These are phyloP conservation scores for Larimichthys crocea DNA, from an alignment of 2,113 vertebrate species.

Conservation along the genomic window DNA sequence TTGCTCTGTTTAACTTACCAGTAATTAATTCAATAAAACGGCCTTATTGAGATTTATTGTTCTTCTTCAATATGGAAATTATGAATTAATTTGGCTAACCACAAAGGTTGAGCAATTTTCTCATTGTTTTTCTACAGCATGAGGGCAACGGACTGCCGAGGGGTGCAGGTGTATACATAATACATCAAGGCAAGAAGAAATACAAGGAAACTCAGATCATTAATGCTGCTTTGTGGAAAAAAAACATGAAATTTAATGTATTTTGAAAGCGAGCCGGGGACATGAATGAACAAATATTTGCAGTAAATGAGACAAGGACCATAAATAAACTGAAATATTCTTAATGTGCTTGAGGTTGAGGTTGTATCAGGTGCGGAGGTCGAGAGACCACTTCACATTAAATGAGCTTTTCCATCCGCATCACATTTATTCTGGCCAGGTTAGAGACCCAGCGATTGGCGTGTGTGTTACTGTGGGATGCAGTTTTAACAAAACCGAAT, in stretches of 20 bases:
- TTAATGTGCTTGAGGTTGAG: slow-evolving; percentile 6
- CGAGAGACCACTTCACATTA: slow-evolving; percentile 40
- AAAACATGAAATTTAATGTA: slow-evolving; percentile 42
- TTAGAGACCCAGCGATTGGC: slow-evolving; percentile 71
- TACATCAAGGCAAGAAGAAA: slow-evolving; percentile 57
- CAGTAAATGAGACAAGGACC: slow-evolving; percentile 6
- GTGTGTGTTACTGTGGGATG: slow-evolving; percentile 63
- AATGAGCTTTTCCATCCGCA: slow-evolving; percentile 77
- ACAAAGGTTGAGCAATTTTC: slow-evolving; percentile 39
- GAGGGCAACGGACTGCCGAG: slow-evolving; percentile 19
- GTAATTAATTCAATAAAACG: slow-evolving; percentile 8
- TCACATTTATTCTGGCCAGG: slow-evolving; percentile 71
- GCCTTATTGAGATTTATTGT: not conserved
- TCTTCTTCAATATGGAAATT: slow-evolving; percentile 4
- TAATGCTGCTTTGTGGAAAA: slow-evolving; percentile 48
- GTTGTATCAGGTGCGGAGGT: slow-evolving; percentile 2
- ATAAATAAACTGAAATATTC: slow-evolving; percentile 50
- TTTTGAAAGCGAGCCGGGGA: slow-evolving; percentile 5
- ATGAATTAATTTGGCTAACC: not conserved
- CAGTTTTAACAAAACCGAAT: slow-evolving; percentile 70
- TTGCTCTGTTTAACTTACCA: slow-evolving; percentile 25
- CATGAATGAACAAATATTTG: slow-evolving; percentile 6
- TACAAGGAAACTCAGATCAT: slow-evolving; percentile 36
- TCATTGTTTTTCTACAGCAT: slow-evolving; percentile 48
- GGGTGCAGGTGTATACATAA: slow-evolving; percentile 57